Percentiles rank a stretch among this genome's conserved stretches.
Conservation (phyloP, 2,113 vertebrate species). For the Agapornis roseicollis region DNA sequence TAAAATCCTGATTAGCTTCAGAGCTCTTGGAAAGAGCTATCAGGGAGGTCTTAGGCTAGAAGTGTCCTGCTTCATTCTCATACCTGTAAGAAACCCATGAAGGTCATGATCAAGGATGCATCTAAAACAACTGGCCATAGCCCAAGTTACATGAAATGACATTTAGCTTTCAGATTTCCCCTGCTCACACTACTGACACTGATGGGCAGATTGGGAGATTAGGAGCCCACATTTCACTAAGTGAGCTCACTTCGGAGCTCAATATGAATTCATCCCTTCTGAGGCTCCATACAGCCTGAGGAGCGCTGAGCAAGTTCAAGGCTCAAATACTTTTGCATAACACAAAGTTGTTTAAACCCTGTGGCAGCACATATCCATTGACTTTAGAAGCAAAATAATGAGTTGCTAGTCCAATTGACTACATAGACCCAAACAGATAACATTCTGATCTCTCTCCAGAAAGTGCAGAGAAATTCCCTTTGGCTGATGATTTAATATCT, state of each 20-base stretch:
- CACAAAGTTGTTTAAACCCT: neutral
- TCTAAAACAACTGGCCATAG: neutral
- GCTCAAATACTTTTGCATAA: neutral
- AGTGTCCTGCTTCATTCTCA: neutral
- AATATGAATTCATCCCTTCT: neutral
- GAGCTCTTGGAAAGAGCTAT: neutral
- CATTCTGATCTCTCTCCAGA: neutral
- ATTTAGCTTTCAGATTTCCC: neutral
- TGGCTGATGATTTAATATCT: neutral
- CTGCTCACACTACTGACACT: neutral
- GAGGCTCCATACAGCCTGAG: neutral
- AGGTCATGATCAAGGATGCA: neutral
- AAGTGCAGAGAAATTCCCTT: neutral
- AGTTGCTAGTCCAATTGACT: neutral
- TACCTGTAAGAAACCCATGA: neutral
- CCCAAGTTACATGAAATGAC: neutral
- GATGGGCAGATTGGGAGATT: neutral
- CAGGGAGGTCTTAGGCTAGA: neutral
- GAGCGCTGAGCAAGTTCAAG: accelerated
- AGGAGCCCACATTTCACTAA: accelerated
- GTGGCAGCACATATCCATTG: neutral
- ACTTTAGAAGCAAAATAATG: neutral
- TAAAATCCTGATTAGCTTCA: neutral
- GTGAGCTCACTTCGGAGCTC: neutral
- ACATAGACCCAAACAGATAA: neutral